These are phyloP conservation scores for Baronia brevicornis DNA, from an alignment of 2,888 invertebrate genomes.

Conservation along the genomic window DNA sequence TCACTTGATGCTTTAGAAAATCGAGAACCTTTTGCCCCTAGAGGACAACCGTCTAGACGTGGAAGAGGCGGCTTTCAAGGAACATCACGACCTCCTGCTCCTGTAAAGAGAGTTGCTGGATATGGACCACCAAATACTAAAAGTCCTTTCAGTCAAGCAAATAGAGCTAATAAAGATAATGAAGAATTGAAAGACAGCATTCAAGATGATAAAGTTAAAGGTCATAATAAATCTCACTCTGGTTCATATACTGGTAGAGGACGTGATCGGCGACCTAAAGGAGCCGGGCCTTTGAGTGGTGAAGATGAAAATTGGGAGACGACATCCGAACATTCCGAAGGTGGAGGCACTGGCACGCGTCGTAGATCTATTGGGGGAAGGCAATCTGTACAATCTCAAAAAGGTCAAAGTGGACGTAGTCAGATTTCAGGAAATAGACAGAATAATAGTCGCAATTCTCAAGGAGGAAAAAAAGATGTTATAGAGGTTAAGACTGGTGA, in stretches of 20 bases:
- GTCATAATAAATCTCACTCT: conserved; percentile 76
- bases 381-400: conserved; percentile 40
- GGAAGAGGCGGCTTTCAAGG: conserved; percentile 81
- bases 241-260: conserved; percentile 78
- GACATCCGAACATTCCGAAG: conserved; percentile 88
- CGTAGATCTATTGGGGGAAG: conserved; percentile 48
- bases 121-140: conserved; percentile 89
- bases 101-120: conserved; percentile 79
- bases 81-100: conserved; percentile 58
- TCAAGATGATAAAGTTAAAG: conserved; percentile 79
- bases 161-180: conserved; percentile 53
- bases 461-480: conserved; percentile 46
- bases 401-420: conserved; percentile 48
- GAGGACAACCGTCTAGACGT: conserved; percentile 91
- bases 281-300: conserved; percentile 48
- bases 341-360: conserved; percentile 42
- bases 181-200: conserved; percentile 49
- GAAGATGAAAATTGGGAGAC: conserved; percentile 86
- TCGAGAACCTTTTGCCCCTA: conserved; percentile 86
- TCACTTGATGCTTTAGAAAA: conserved; percentile 53
- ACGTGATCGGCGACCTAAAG: conserved; percentile 59
- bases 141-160: conserved; percentile 80
- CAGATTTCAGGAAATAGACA: conserved; percentile 50
- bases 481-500: conserved; percentile 52
- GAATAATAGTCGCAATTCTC: conserved; percentile 44